Percentiles rank a stretch among this genome's conserved stretches.
These are phyloP conservation scores for Paguma larvata DNA, from an alignment of 2,797 vertebrate species.

Conservation along the genomic window DNA sequence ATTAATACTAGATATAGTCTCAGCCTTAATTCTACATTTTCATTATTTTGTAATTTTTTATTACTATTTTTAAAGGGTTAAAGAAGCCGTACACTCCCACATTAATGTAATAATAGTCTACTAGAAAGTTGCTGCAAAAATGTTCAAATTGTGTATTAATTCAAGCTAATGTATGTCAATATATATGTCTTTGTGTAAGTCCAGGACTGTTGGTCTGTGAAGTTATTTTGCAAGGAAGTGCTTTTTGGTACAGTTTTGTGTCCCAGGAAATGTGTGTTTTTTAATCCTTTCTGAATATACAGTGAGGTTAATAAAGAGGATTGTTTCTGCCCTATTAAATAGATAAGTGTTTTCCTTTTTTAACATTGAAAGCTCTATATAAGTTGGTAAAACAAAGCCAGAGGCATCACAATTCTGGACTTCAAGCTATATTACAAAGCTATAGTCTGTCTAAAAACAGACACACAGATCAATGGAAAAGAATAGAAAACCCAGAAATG, in stretches of 20 bases:
- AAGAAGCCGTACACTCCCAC: constrained; percentile 56
- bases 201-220: constrained; percentile 50
- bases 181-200: constrained; percentile 61
- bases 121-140: constrained; percentile 63
- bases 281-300: constrained; percentile 77
- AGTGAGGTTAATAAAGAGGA: constrained; percentile 77
- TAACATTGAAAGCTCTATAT: not conserved
- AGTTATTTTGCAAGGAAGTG: constrained; percentile 77
- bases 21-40: constrained; percentile 79
- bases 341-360: constrained; percentile 52
- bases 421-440: too few species aligned
- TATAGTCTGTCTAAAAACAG: too few species aligned
- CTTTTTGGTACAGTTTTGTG: constrained; percentile 77
- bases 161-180: constrained; percentile 46
- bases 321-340: constrained; percentile 62
- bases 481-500: too few species aligned
- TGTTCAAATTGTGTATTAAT: constrained; percentile 56
- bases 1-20: constrained; percentile 78
- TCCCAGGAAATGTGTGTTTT: constrained; percentile 75
- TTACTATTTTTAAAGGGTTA: constrained; percentile 81
- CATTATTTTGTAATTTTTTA: constrained; percentile 84
- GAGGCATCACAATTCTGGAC: too few species aligned
- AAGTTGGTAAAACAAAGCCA: not conserved
- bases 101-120: constrained; percentile 69
- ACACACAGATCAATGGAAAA: too few species aligned